Evolutionary conservation across 2,113 vertebrate species (phyloP).

Genomic region (Gavialis gangeticus): DNA sequence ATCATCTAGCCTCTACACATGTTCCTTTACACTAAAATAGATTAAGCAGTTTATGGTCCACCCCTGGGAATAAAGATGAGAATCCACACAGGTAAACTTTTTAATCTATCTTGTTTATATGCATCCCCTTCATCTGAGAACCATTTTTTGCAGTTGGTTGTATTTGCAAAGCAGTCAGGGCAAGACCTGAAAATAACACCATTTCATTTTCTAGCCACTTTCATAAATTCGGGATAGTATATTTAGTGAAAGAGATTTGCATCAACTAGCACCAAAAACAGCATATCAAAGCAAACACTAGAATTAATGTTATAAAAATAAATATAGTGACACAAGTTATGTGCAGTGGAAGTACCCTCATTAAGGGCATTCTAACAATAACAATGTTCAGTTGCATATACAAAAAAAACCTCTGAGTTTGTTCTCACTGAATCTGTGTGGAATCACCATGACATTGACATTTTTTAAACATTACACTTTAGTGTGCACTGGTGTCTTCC

Average conservation of each 20-base stretch:
- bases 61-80: slow-evolving; percentile 37
- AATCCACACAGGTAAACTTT: slow-evolving; percentile 54
- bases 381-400: slow-evolving; percentile 7
- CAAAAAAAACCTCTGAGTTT: neutral
- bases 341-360: neutral
- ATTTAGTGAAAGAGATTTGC: slow-evolving; percentile 56
- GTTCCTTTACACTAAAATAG: slow-evolving; percentile 54
- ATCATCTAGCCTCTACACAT: too few relatives aligned
- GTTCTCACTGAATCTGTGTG: neutral
- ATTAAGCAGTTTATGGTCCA: slow-evolving; percentile 15
- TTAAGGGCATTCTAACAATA: neutral
- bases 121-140: slow-evolving; percentile 60
- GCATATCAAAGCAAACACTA: slow-evolving; percentile 6
- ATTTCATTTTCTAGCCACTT: slow-evolving; percentile 63
- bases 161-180: slow-evolving; percentile 48
- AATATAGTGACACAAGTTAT: neutral
- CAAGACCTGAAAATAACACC: slow-evolving; percentile 65
- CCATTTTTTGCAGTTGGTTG: slow-evolving; percentile 63
- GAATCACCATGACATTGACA: neutral
- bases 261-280: slow-evolving; percentile 46
- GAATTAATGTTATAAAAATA: slow-evolving; percentile 61
- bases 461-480: neutral
- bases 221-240: slow-evolving; percentile 37
- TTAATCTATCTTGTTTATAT: slow-evolving; percentile 57
- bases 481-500: neutral